A percentile compares a stretch with the other conserved stretches of the same genome.
Conservation (phyloP, 1,140 invertebrate genomes). For the Paraescarpia echinospica region DNA sequence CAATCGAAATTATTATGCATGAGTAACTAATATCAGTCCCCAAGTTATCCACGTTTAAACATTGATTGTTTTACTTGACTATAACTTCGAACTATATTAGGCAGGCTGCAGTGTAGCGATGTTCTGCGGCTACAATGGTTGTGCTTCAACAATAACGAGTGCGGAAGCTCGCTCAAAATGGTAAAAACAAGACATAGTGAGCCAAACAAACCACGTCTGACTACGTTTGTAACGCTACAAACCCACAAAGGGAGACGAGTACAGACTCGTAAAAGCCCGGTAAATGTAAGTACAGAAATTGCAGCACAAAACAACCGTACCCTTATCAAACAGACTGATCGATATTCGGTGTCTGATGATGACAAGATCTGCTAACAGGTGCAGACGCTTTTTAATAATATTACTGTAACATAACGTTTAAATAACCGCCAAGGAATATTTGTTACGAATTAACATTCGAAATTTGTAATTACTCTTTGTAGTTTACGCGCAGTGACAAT, state of each 20-base stretch:
- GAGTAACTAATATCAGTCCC: neutral
- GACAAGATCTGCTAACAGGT: neutral
- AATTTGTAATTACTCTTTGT: neutral
- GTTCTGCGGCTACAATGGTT: slow-evolving; percentile 3
- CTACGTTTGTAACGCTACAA: neutral
- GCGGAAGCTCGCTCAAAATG: slow-evolving; percentile 3
- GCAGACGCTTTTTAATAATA: neutral
- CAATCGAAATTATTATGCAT: neutral
- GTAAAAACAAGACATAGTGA: slow-evolving; percentile 1
- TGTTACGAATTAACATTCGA: neutral
- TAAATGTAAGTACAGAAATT: neutral
- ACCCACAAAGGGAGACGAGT: neutral
- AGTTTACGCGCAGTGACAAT: neutral
- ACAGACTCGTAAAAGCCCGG: neutral
- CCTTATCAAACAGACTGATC: neutral
- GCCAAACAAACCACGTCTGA: slow-evolving; percentile 3
- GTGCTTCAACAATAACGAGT: slow-evolving; percentile 5
- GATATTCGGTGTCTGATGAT: neutral
- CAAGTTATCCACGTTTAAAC: neutral
- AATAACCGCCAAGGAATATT: neutral
- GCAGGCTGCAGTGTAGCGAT: neutral
- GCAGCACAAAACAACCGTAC: neutral
- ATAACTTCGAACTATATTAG: neutral
- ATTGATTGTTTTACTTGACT: neutral
- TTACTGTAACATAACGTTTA: neutral